Percentiles rank a stretch among this genome's conserved stretches.
These are phyloP conservation scores for Hippocampus guttulatus DNA, from an alignment of 2,113 vertebrate genomes.

Conservation along the genomic window DNA sequence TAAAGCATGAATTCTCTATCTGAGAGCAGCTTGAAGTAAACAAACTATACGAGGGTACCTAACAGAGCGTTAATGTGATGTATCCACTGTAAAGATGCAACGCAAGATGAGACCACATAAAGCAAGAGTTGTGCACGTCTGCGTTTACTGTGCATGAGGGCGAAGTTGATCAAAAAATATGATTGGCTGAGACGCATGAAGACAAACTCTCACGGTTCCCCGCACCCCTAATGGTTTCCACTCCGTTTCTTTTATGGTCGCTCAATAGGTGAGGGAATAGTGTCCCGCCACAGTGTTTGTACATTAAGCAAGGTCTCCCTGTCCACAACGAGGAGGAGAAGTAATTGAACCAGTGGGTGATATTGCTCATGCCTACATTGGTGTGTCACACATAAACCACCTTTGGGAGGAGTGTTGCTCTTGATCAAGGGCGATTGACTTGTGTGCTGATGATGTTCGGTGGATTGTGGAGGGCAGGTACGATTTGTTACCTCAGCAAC, in stretches of 20 bases:
- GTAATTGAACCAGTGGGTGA: slow-evolving; percentile 50
- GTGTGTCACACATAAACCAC: slow-evolving; percentile 70
- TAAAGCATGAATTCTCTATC: neutral
- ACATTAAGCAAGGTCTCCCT: slow-evolving; percentile 53
- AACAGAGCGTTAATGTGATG: slow-evolving; percentile 37
- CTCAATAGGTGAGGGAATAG: slow-evolving; percentile 60
- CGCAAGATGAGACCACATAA: slow-evolving; percentile 23
- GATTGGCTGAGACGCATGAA: slow-evolving; percentile 66
- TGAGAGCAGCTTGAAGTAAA: slow-evolving; percentile 23
- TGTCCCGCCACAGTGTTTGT: slow-evolving; percentile 62
- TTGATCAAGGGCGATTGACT: slow-evolving; percentile 54
- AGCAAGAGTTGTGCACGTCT: slow-evolving; percentile 49
- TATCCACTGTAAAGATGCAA: slow-evolving; percentile 30
- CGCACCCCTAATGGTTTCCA: slow-evolving; percentile 62
- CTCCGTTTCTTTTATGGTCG: slow-evolving; percentile 59
- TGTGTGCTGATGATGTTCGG: slow-evolving; percentile 54
- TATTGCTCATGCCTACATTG: slow-evolving; percentile 50
- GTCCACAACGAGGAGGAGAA: slow-evolving; percentile 40
- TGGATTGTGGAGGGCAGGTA: slow-evolving; percentile 2
- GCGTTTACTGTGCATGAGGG: slow-evolving; percentile 37
- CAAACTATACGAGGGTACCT: slow-evolving; percentile 6
- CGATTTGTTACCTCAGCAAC: slow-evolving; percentile 50
- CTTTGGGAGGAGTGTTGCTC: slow-evolving; percentile 42
- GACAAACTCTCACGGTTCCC: slow-evolving; percentile 60
- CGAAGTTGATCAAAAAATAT: slow-evolving; percentile 64